Percentiles rank a stretch among this genome's conserved stretches.
Conservation (phyloP, 2,797 vertebrate species). For the Pogonophryne albipinna region DNA sequence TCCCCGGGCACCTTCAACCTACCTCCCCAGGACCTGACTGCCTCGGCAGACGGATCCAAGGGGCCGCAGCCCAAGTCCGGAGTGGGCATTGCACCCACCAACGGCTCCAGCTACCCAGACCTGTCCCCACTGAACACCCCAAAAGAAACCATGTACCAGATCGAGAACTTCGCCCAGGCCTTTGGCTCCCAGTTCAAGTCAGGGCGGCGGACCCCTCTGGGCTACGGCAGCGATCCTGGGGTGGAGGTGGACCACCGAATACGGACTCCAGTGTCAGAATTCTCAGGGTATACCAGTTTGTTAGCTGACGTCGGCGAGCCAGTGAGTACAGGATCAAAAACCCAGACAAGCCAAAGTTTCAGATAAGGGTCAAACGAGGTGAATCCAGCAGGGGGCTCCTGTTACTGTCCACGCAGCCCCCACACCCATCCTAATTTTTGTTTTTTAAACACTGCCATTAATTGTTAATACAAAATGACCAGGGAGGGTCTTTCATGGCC, state of each 20-base stretch:
- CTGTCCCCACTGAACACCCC: slow-evolving; percentile 92
- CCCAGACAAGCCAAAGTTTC: slow-evolving; percentile 99
- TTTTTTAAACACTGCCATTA: slow-evolving; percentile 94
- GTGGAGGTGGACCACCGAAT: slow-evolving; percentile 96
- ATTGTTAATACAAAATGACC: slow-evolving; percentile 97
- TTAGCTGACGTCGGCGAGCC: slow-evolving; percentile 99
- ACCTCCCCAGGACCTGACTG: slow-evolving; percentile 91
- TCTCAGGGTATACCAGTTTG: slow-evolving; percentile 99
- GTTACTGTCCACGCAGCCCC: slow-evolving; percentile 67
- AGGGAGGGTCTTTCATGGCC: slow-evolving; percentile 96
- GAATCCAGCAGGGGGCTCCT: slow-evolving; percentile 85
- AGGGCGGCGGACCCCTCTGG: slow-evolving; percentile 95
- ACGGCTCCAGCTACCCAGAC: slow-evolving; percentile 90
- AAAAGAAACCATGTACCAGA: slow-evolving; percentile 97
- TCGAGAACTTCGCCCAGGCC: slow-evolving; percentile 99
- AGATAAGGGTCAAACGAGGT: slow-evolving; percentile 92
- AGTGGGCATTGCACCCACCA: slow-evolving; percentile 63
- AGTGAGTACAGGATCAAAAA: slow-evolving; percentile 99
- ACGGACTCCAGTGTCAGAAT: slow-evolving; percentile 99
- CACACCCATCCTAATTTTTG: slow-evolving; percentile 80
- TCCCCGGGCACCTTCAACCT: slow-evolving; percentile 91
- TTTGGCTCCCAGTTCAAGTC: slow-evolving; percentile 99
- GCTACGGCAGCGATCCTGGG: slow-evolving; percentile 92
- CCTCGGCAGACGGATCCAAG: slow-evolving; percentile 86
- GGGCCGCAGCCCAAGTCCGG: slow-evolving; percentile 90